Evolutionary conservation across 92 coral and sea anemone genomes (phyloP).

Genomic region (Metridium senile): DNA sequence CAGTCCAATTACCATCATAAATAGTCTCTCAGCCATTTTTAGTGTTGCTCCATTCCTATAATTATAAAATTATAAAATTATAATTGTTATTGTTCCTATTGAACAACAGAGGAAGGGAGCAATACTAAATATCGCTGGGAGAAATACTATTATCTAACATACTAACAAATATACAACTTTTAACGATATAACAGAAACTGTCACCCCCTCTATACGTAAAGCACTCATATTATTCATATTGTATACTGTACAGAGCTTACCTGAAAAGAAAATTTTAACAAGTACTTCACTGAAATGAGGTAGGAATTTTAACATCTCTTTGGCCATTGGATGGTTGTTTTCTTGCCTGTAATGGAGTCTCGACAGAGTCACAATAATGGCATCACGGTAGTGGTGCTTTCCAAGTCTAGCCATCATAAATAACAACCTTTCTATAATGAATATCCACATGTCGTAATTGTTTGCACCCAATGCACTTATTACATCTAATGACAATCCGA

Average conservation of each 20-base stretch:
- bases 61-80: not conserved
- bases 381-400: conserved; percentile 52
- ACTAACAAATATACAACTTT: too few relatives aligned
- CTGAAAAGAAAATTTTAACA: conserved; percentile 36
- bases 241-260: too few relatives aligned
- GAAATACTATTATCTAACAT: too few relatives aligned
- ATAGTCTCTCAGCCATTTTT: too few relatives aligned
- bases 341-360: conserved; percentile 34
- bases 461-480: conserved; percentile 26
- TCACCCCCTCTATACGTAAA: too few relatives aligned
- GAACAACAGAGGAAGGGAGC: too few relatives aligned
- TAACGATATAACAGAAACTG: too few relatives aligned
- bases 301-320: conserved; percentile 8
- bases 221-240: too few relatives aligned
- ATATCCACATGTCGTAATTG: conserved; percentile 16
- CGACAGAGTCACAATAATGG: conserved; percentile 16
- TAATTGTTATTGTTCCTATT: not conserved
- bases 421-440: not conserved
- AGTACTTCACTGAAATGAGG: conserved; percentile 44
- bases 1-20: too few relatives aligned
- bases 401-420: conserved; percentile 30
- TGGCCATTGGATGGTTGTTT: conserved; percentile 28
- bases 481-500: conserved; percentile 35
- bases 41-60: too few relatives aligned
- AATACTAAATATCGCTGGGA: too few relatives aligned